A percentile compares a stretch with the other conserved stretches of the same genome.
phyloP scores from a whole-genome alignment of 2,113 vertebrate genomes.

The Dissostichus mawsoni region DNA sequence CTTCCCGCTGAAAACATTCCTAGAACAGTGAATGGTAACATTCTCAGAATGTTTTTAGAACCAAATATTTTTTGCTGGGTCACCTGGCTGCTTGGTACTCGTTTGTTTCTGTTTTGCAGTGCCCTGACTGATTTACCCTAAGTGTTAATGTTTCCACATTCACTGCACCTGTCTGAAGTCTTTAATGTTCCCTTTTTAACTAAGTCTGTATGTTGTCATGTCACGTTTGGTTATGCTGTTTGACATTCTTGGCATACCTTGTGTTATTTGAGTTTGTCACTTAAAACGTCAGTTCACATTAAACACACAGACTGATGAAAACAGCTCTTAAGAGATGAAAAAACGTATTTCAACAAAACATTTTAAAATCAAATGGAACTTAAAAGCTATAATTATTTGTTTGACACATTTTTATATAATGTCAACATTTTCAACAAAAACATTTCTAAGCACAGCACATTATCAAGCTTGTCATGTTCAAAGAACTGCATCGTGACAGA shows the following conservation, averaged over 20 bases:
- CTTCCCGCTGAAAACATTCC: too few species aligned
- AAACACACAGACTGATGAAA: too few species aligned
- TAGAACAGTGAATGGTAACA: too few species aligned
- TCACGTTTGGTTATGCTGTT: slow-evolving; percentile 17
- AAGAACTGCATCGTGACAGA: too few species aligned
- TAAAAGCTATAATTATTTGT: too few species aligned
- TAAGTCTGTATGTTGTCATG: neutral
- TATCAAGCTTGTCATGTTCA: neutral
- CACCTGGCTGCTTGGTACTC: neutral
- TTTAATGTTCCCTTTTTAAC: neutral
- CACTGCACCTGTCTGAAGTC: neutral
- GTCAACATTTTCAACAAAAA: neutral
- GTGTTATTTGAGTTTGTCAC: slow-evolving; percentile 11
- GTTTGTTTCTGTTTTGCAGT: neutral
- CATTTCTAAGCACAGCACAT: neutral
- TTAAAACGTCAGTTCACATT: slow-evolving; percentile 15
- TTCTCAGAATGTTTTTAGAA: too few species aligned
- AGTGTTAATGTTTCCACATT: neutral
- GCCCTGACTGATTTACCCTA: slow-evolving; percentile 5
- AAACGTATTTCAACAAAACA: too few species aligned
- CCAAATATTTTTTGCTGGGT: too few species aligned
- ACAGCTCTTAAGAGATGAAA: too few species aligned
- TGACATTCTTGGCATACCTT: slow-evolving; percentile 37
- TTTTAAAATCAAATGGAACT: too few species aligned
- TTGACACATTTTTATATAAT: too few species aligned